These are phyloP conservation scores for Paguma larvata DNA, from an alignment of 2,797 vertebrate genomes.

Conservation along the genomic window DNA sequence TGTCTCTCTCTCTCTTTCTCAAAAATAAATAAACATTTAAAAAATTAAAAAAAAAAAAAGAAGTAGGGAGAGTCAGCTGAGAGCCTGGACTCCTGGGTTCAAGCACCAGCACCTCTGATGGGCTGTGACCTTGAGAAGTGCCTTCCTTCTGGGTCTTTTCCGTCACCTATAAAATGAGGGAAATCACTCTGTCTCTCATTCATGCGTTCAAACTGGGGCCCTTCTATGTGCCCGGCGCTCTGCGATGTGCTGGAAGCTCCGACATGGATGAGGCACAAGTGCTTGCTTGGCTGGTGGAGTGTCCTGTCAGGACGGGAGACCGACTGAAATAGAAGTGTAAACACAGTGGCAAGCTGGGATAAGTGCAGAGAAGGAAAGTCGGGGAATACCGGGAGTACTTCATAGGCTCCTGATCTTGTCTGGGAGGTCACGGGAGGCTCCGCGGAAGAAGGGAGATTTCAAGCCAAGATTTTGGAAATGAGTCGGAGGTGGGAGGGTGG, in stretches of 20 bases:
- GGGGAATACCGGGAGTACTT: not conserved
- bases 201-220: not conserved
- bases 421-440: not conserved
- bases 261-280: not conserved
- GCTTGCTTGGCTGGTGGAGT: not conserved
- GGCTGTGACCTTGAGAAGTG: conserved; percentile 1
- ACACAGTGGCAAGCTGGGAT: not conserved
- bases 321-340: not conserved
- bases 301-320: not conserved
- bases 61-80: not conserved
- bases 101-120: not conserved
- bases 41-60: too few relatives aligned
- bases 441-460: not conserved
- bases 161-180: not conserved
- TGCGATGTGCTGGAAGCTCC: not conserved
- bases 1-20: too few relatives aligned
- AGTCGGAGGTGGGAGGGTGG: not conserved
- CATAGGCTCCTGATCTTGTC: not conserved
- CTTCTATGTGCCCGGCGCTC: not conserved
- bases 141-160: conserved; percentile 4
- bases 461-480: not conserved
- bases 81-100: not conserved
- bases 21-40: too few relatives aligned
- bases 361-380: not conserved
- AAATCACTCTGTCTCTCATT: not conserved